A percentile compares a stretch with the other conserved stretches of the same genome.
These are phyloP conservation scores for Agrilus cyanescens DNA, from an alignment of 2,888 invertebrate genomes.

Conservation along the genomic window DNA sequence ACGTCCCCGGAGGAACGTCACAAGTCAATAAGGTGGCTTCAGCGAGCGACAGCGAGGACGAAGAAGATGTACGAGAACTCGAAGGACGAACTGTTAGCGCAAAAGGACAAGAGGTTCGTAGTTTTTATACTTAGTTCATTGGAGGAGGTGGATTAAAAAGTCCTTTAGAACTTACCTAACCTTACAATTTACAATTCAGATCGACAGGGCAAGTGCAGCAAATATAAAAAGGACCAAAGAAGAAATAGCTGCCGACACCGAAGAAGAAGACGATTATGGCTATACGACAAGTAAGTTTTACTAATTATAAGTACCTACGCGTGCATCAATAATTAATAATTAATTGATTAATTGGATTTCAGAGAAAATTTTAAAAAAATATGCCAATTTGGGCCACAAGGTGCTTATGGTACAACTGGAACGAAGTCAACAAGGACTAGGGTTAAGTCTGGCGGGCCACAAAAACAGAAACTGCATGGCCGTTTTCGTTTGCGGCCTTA, in stretches of 20 bases:
- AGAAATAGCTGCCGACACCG: conserved; percentile 69
- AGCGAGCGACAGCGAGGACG: conserved; percentile 47
- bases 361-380: conserved; percentile 92
- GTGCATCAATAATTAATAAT: neutral
- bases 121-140: neutral
- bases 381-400: conserved; percentile 62
- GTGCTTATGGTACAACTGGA: conserved; percentile 66
- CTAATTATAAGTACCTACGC: neutral
- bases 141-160: neutral
- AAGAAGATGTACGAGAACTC: conserved; percentile 64
- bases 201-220: conserved; percentile 80
- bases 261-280: conserved; percentile 83
- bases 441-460: conserved; percentile 89
- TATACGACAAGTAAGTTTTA: conserved; percentile 78
- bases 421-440: conserved; percentile 65
- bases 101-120: conserved; percentile 58
- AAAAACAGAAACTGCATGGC: conserved; percentile 90
- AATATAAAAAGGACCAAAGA: conserved; percentile 66
- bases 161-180: neutral
- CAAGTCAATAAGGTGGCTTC: conserved; percentile 3
- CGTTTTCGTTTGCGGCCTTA: conserved; percentile 91
- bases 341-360: conserved; percentile 23
- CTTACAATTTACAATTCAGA: conserved; percentile 40
- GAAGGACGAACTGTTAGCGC: conserved; percentile 71
- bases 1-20: too few species aligned